Evolutionary conservation across 2,113 vertebrate species (phyloP), one percentile per base, ranked within the genome.

Genomic region (Ploceus nigricollis): DNA sequence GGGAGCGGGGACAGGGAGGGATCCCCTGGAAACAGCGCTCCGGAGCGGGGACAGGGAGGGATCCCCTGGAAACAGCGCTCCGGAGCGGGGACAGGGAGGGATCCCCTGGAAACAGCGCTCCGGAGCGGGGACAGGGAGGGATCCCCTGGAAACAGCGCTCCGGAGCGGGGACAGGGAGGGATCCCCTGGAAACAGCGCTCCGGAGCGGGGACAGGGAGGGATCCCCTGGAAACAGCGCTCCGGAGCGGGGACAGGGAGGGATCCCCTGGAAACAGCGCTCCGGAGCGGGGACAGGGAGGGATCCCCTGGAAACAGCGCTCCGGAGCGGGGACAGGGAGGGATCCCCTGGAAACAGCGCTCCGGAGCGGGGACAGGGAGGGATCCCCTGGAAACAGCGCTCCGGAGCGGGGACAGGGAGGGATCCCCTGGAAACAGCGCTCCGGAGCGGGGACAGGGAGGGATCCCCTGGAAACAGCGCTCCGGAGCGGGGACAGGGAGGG

Each of bases 21-120:
- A 45, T n/a, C 15, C 8, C 27, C 31, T 10, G 6, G 11, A 13
- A 54, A 5, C 51, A 12, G 2, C 51, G 51, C 27, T 30, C 27
- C 16, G 27, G 50, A 47, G 21, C 11, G 45, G 45, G 45, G 7
- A 23, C 22, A 13, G 47, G 50, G 27, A 28, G 15, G 11, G 30
- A 35, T n/a, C 9, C 37, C 24, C 19, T 2, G 58, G 2, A 0
- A 28, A 2, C 37, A 1, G 6, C 6, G 30, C 31, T n/a, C 53
- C 3, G 13, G 25, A 35, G 33, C 3, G 30, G 65, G 24, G 11
- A 47, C 45, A 12, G 45, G 45, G 45, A 45, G 20, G 45, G 45
- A 45, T 44, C 44, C 44, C 44, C 12, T 44, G 44, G 44, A 44
- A 44, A 19, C 44, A 1, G 2, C 9, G 23, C 65, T 27, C 33